Base-by-base conservation (phyloP, 2,888 invertebrate genomes). In the Agrilus cyanescens region DNA sequence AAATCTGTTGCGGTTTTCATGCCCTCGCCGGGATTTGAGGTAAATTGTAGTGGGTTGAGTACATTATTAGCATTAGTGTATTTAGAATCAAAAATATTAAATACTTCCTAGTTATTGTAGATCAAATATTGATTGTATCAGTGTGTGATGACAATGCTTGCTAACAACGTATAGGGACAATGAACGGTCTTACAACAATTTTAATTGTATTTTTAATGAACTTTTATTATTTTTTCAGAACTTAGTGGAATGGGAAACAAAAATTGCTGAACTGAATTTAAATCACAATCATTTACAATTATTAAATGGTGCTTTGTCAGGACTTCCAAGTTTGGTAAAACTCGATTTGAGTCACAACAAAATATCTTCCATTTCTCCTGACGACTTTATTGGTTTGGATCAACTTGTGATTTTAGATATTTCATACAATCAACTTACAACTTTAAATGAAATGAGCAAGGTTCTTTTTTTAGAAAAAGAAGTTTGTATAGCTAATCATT, bases 401-500 rank as follows among this genome's bases (percentile, higher is more conserved):
- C 78, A 79, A 48, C 67, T 89, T 32, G 76, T 76, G 57, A 68
- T 82, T 41, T 71, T 89, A 32, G 88, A 88, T 59, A 70, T 89
- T 35, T 87, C 88, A 0, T 73, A 82, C 58, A 89, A 89, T 62
- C 76, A 77, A 48, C 69, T 89, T 31, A 75, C 77, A 34, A 82
- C 85, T 2, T 69, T 89, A 43, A 84, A 85, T 61, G 85, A 85
- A 69, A 82, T 85, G 43, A 84, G 86, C 54, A 85, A 84, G 78
- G 88, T 88, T 68, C 60, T 57, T 29, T 37, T 33, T 14, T 33
- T 40, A 25, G 41, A 25, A 33, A 4, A 14, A 25, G 1, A 20
- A 18, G 20, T 15, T 8, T 4, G 12, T 8, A 10, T 25, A 25
- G 10, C 1, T 25, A 25, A 10, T 25, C 10, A 25, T 25, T 25